phyloP scores from a whole-genome alignment of 1,140 invertebrate genomes.

The Batillaria attramentaria region DNA sequence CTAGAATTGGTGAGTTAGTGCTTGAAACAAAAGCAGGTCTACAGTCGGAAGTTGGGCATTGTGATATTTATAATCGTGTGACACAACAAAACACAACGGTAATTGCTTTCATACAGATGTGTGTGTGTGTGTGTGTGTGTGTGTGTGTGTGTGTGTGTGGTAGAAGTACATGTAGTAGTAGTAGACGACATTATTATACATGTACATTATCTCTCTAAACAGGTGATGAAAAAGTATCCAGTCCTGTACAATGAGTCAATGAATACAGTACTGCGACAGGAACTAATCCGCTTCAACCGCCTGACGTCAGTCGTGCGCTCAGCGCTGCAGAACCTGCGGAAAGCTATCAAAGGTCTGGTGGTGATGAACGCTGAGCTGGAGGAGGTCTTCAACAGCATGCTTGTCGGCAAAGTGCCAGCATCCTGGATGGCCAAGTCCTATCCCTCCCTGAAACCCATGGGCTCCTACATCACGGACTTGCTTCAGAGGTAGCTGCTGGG shows the following conservation, averaged over 20 bases:
- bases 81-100: too few relatives aligned
- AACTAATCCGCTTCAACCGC: constrained; percentile 71
- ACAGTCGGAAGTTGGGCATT: background rate
- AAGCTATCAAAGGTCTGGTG: constrained; percentile 71
- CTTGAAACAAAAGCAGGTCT: background rate
- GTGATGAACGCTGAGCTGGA: constrained; percentile 71
- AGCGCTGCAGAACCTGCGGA: constrained; percentile 67
- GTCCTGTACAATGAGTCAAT: constrained; percentile 71
- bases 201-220: background rate
- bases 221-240: constrained; percentile 71
- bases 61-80: too few relatives aligned
- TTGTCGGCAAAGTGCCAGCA: constrained; percentile 73
- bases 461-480: constrained; percentile 70
- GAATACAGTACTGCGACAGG: constrained; percentile 72
- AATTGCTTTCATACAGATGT: background rate
- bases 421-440: constrained; percentile 80
- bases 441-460: constrained; percentile 71
- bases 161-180: too few relatives aligned
- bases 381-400: constrained; percentile 71
- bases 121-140: constrained; percentile 1
- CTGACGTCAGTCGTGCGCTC: constrained; percentile 65
- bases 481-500: constrained; percentile 70
- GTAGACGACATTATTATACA: background rate
- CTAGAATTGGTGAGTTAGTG: constrained; percentile 63
- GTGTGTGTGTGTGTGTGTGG: constrained; percentile 7